These are phyloP conservation scores for Drosophila suboccidentalis DNA, from an alignment of 2,888 invertebrate genomes.

Conservation along the genomic window DNA sequence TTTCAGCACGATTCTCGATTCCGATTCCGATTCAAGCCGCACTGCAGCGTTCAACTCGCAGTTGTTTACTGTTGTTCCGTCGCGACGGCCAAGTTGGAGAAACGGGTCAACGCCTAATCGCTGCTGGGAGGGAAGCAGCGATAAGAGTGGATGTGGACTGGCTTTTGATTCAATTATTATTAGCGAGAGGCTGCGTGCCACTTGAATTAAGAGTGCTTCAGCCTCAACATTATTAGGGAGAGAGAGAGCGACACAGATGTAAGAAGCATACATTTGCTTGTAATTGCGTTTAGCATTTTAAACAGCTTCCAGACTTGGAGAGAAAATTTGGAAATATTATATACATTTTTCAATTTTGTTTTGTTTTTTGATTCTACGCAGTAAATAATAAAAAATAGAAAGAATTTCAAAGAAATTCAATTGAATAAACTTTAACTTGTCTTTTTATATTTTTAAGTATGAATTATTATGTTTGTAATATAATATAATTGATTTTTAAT, in stretches of 20 bases:
- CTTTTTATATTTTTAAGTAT: too few relatives aligned
- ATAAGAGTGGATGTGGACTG: constrained; percentile 68
- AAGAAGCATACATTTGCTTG: background rate
- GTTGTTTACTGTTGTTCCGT: constrained; percentile 67
- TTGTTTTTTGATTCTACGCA: background rate
- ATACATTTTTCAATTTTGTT: background rate
- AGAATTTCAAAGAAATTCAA: background rate
- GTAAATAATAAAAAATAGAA: background rate
- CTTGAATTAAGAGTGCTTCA: constrained; percentile 59
- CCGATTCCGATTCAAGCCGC: constrained; percentile 4
- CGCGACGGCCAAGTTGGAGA: constrained; percentile 41
- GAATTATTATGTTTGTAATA: too few relatives aligned
- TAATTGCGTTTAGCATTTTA: background rate
- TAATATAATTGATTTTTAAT: too few relatives aligned
- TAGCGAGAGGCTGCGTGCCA: constrained; percentile 47
- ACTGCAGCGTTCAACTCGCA: constrained; percentile 51
- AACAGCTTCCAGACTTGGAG: background rate
- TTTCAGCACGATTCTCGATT: too few relatives aligned
- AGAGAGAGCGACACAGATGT: background rate
- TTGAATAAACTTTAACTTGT: background rate
- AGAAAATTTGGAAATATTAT: background rate
- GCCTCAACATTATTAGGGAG: background rate
- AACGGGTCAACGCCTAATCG: constrained; percentile 68
- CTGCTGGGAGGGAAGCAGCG: constrained; percentile 47
- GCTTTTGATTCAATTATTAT: constrained; percentile 65